Evolutionary conservation across 2,797 vertebrate species (phyloP), one percentile per base, ranked within the genome.

Genomic region (Alectoris magna): DNA sequence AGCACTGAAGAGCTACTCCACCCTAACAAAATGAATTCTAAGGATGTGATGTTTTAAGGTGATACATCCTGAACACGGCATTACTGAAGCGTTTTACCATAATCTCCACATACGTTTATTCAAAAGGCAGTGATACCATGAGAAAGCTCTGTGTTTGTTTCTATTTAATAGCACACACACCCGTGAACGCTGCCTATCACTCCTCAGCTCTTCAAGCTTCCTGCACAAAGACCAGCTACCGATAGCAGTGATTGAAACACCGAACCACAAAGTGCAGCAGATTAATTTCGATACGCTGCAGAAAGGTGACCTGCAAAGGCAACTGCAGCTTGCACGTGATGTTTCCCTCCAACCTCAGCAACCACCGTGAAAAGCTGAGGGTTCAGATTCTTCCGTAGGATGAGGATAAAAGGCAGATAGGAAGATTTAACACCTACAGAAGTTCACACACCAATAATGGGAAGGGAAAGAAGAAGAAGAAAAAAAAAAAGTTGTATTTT

Each of bases 141-240:
- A 0, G 11, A 1, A 4, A 76, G 24, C 13, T 44, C 43, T 2
- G 2, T 0, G 2, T 38, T 59, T 21, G 2, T 6, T 63, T 71
- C 38, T 73, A 9, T n/a, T 66, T 67, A 56, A 79, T 0, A 53
- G 44, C 6, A 36, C 36, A 78, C 0, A 78, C 0, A 1, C 23
- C 8, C 58, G 13, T 27, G 71, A 58, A 62, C 0, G 6, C 17
- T 78, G 43, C 34, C 46, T 38, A 60, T 38, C n/a, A 29, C 24
- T 76, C 51, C 36, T 31, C 59, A 39, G 18, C 18, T 73, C 53
- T 67, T 49, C 41, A 77, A n/a, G 46, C 51, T 27, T 73, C n/a
- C 76, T 49, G 53, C n/a, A 62, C 67, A 78, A 71, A 49, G 4
- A 69, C n/a, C 21, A 43, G 36, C 38, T 44, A 41, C 16, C 14